A percentile compares a stretch with the other conserved stretches of the same genome.
Evolutionary conservation across 2,888 invertebrate genomes (phyloP).

Genomic region (Chorisops tibialis): DNA sequence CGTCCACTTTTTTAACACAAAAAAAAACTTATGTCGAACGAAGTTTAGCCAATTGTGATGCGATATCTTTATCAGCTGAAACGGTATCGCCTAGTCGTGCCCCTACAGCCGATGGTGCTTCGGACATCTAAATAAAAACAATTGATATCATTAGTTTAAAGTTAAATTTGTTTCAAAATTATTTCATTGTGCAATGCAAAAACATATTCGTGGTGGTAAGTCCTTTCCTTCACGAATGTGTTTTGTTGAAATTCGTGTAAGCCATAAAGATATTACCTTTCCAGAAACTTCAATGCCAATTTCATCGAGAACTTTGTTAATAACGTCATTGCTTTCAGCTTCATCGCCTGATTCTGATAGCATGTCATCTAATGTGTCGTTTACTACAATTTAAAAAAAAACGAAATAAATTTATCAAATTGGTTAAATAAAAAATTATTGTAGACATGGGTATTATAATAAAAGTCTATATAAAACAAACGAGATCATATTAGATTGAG

Average conservation of each 20-base stretch:
- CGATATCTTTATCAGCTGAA: conserved; percentile 66
- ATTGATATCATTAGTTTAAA: background rate
- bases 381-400: too few relatives aligned
- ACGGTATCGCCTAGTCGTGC: conserved; percentile 57
- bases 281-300: conserved; percentile 93
- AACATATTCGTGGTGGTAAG: too few relatives aligned
- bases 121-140: conserved; percentile 57
- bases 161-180: conserved; percentile 7
- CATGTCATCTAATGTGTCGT: conserved; percentile 87
- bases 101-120: conserved; percentile 62
- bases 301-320: conserved; percentile 90
- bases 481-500: too few relatives aligned
- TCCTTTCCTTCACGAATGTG: too few relatives aligned
- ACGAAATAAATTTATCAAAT: too few relatives aligned
- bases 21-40: conserved; percentile 47
- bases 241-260: background rate
- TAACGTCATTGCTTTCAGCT: conserved; percentile 81
- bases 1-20: too few relatives aligned
- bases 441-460: too few relatives aligned
- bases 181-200: too few relatives aligned
- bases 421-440: too few relatives aligned
- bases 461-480: too few relatives aligned
- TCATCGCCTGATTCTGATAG: conserved; percentile 87
- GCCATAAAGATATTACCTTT: conserved; percentile 58
- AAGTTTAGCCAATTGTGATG: conserved; percentile 67